Evolutionary conservation across 2,888 invertebrate species (phyloP).

Genomic region (Synergus gifuensis): DNA sequence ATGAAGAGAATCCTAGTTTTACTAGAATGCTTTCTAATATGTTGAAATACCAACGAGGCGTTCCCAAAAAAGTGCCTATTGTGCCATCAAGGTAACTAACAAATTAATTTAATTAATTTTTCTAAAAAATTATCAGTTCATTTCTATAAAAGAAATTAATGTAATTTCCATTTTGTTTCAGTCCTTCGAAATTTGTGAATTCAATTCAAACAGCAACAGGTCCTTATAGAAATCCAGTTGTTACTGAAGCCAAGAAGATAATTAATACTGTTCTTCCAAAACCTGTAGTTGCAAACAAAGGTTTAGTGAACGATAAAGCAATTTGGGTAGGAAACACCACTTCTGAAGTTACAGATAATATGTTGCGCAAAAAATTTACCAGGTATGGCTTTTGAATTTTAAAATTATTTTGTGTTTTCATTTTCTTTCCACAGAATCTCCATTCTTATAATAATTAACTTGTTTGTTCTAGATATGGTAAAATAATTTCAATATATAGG

Average conservation of each 20-base stretch:
- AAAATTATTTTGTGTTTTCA: neutral
- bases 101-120: constrained; percentile 12
- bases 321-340: constrained; percentile 55
- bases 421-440: neutral
- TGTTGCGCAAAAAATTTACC: constrained; percentile 51
- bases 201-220: neutral
- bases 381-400: constrained; percentile 43
- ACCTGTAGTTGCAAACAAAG: constrained; percentile 28
- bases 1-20: constrained; percentile 55
- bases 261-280: constrained; percentile 10
- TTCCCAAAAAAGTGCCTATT: constrained; percentile 28
- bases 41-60: constrained; percentile 50
- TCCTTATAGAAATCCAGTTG: neutral
- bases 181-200: neutral
- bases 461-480: constrained; percentile 5
- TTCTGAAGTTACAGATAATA: constrained; percentile 44
- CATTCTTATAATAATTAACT: neutral
- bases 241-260: neutral
- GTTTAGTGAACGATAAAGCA: constrained; percentile 44
- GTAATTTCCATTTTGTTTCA: neutral
- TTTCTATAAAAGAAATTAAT: neutral
- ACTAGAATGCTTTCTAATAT: constrained; percentile 60
- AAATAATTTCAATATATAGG: constrained; percentile 8
- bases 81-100: neutral
- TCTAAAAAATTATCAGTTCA: neutral